Conservation (phyloP, 2,888 invertebrate genomes). For the Tinea pellionella region DNA sequence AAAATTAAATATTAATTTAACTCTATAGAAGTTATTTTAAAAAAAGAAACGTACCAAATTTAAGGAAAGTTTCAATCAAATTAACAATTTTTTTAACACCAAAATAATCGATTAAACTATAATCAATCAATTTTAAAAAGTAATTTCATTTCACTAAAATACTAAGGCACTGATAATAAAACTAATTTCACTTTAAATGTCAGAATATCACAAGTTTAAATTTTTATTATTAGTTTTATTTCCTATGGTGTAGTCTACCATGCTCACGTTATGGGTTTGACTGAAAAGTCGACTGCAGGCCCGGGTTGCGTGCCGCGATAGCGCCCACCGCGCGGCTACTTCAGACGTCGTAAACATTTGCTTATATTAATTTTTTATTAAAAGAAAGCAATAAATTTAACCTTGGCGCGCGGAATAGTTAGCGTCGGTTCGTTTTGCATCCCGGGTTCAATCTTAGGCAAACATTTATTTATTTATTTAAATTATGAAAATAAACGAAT, state of each 20-base stretch:
- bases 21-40: too few species aligned
- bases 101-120: not conserved
- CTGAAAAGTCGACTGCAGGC: slow-evolving; percentile 52
- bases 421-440: too few species aligned
- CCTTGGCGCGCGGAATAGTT: too few species aligned
- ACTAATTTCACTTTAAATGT: not conserved
- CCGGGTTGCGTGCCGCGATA: slow-evolving; percentile 49
- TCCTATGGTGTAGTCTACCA: not conserved
- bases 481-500: too few species aligned
- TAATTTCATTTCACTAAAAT: too few species aligned
- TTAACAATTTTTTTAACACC: not conserved
- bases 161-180: not conserved
- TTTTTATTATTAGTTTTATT: not conserved
- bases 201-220: not conserved
- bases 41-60: too few species aligned
- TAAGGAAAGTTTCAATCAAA: too few species aligned
- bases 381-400: too few species aligned
- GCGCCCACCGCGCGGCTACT: slow-evolving; percentile 37
- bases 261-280: slow-evolving; percentile 29
- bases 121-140: too few species aligned
- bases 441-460: too few species aligned
- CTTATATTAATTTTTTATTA: not conserved
- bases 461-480: too few species aligned
- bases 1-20: too few species aligned
- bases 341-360: slow-evolving; percentile 11